A percentile compares a stretch with the other conserved stretches of the same genome.
These are phyloP conservation scores for Corvus cornix DNA, from an alignment of 2,113 vertebrate genomes.

Conservation along the genomic window DNA sequence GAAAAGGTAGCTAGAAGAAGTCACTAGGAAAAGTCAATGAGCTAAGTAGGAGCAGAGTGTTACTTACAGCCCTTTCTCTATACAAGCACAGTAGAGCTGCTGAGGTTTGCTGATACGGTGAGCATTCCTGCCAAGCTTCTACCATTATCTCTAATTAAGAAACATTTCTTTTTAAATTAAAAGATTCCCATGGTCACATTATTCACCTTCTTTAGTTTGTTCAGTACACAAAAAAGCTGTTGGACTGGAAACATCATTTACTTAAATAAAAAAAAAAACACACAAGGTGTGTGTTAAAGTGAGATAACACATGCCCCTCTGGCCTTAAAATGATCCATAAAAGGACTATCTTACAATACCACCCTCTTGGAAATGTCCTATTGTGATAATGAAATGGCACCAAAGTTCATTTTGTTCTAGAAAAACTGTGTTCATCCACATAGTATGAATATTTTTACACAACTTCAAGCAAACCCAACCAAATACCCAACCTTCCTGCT, in stretches of 20 bases:
- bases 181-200: conserved; percentile 16
- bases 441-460: not conserved
- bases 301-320: conserved; percentile 17
- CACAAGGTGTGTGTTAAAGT: conserved; percentile 40
- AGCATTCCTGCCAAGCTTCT: not conserved
- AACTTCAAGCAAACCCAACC: not conserved
- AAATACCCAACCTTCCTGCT: not conserved
- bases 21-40: not conserved
- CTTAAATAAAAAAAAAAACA: conserved; percentile 10
- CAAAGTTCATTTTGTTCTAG: conserved; percentile 26
- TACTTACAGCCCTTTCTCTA: not conserved
- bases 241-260: conserved; percentile 32
- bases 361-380: not conserved
- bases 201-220: conserved; percentile 12
- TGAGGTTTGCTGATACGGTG: not conserved
- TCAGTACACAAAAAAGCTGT: conserved; percentile 42
- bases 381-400: conserved; percentile 24
- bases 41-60: not conserved
- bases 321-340: conserved; percentile 32
- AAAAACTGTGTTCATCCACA: not conserved
- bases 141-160: conserved; percentile 31
- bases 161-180: conserved; percentile 38
- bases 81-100: not conserved
- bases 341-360: not conserved
- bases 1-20: not conserved